phyloP scores from a whole-genome alignment of 2,113 vertebrate genomes.

The Centropus unirufus region DNA sequence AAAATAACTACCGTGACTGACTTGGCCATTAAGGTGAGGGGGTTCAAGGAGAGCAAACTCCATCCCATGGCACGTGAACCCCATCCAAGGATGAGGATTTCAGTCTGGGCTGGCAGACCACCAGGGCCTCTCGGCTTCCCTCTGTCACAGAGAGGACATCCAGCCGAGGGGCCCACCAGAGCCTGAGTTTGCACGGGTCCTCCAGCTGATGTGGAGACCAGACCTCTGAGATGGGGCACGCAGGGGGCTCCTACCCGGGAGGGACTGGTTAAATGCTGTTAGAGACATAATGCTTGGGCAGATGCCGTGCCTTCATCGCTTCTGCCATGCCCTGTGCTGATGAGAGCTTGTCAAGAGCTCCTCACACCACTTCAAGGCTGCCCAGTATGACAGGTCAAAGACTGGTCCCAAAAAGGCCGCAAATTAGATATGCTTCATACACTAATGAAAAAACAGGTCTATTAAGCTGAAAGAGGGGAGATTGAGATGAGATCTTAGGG shows the following conservation, averaged over 20 bases:
- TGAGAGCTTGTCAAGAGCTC: background rate
- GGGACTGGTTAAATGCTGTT: fast-evolving
- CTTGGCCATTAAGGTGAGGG: background rate
- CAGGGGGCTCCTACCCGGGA: background rate
- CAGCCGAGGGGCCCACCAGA: background rate
- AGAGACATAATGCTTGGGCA: fast-evolving
- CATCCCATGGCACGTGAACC: background rate
- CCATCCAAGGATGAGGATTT: background rate
- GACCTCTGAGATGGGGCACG: background rate
- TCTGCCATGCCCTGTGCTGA: background rate
- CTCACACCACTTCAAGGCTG: background rate
- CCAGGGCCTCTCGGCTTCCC: too few species aligned
- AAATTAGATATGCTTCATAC: too few species aligned
- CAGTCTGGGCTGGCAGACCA: background rate
- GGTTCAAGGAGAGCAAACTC: background rate
- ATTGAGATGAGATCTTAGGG: too few species aligned
- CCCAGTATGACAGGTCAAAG: fast-evolving
- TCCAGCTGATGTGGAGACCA: background rate
- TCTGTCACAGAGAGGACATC: background rate
- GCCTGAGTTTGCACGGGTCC: background rate
- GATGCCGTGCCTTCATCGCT: fast-evolving
- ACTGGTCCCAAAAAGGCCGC: background rate
- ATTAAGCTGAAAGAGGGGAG: too few species aligned
- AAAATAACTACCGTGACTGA: too few species aligned
- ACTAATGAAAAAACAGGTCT: fast-evolving